These are phyloP conservation scores for Fragum fragum DNA, from an alignment of 2,888 invertebrate species.

Conservation along the genomic window DNA sequence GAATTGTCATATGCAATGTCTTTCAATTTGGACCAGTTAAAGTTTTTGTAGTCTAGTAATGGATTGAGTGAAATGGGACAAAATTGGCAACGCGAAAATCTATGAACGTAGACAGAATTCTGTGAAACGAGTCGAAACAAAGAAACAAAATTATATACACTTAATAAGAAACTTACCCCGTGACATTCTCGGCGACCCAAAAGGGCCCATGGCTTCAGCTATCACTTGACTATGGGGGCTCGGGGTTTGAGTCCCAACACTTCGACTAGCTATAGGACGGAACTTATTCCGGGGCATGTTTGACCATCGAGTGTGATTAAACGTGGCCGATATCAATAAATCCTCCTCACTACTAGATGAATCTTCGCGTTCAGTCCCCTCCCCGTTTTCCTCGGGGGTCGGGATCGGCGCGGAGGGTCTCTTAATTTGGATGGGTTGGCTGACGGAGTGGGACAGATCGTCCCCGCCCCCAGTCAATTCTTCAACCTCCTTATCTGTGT, in stretches of 20 bases:
- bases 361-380: not conserved
- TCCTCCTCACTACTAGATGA: constrained; percentile 16
- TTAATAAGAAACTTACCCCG: constrained; percentile 4
- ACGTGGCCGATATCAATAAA: constrained; percentile 29
- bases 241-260: constrained; percentile 80
- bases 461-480: constrained; percentile 55
- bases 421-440: constrained; percentile 48
- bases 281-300: constrained; percentile 43
- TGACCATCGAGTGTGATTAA: constrained; percentile 44
- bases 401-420: constrained; percentile 57
- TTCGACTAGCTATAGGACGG: constrained; percentile 69
- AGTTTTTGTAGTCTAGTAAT: too few relatives aligned
- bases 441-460: constrained; percentile 32
- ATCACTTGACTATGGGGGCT: constrained; percentile 72
- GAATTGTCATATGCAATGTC: too few relatives aligned
- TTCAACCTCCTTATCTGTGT: constrained; percentile 69
- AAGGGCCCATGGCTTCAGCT: constrained; percentile 53
- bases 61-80: too few relatives aligned
- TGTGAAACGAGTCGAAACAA: too few relatives aligned
- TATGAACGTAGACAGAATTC: too few relatives aligned
- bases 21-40: too few relatives aligned
- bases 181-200: constrained; percentile 10
- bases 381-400: constrained; percentile 43
- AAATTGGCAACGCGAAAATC: too few relatives aligned
- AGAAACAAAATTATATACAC: too few relatives aligned